phyloP scores from a whole-genome alignment of 2,888 invertebrate genomes.

The Dryadula phaetusa region DNA sequence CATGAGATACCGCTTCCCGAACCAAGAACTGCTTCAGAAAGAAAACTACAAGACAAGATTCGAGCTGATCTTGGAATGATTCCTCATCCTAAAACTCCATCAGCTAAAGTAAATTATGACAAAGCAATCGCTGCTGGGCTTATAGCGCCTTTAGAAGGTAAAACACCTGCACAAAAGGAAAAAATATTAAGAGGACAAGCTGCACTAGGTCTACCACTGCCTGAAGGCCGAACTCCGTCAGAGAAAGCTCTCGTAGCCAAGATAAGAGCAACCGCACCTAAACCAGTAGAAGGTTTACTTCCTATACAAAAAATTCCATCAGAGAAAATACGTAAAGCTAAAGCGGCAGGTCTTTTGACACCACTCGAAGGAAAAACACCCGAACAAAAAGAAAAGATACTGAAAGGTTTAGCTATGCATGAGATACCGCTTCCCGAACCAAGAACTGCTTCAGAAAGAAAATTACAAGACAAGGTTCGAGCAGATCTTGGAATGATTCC shows the following conservation, averaged over 20 bases:
- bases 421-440: conserved; percentile 44
- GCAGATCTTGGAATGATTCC: conserved; percentile 40
- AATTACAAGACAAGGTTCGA: conserved; percentile 40
- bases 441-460: conserved; percentile 42
- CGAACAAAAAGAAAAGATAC: conserved; percentile 44
- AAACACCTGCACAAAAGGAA: conserved; percentile 49
- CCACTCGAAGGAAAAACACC: conserved; percentile 38
- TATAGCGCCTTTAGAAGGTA: conserved; percentile 53
- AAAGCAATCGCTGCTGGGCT: conserved; percentile 47
- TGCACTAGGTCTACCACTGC: conserved; percentile 49
- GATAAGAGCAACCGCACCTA: conserved; percentile 34
- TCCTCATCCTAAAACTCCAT: conserved; percentile 46
- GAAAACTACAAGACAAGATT: conserved; percentile 49
- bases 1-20: conserved; percentile 43
- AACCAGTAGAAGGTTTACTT: background rate
- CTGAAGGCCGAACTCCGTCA: conserved; percentile 52
- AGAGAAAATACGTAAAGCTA: conserved; percentile 41
- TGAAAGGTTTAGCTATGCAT: conserved; percentile 35
- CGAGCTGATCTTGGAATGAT: conserved; percentile 51
- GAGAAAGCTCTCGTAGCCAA: conserved; percentile 49
- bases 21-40: conserved; percentile 46
- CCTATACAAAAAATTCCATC: background rate
- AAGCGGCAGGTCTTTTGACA: conserved; percentile 46
- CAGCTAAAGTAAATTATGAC: conserved; percentile 44
- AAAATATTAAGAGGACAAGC: conserved; percentile 49